Evolutionary conservation across 2,888 invertebrate species (phyloP).

Genomic region (Melieria crassipennis): DNA sequence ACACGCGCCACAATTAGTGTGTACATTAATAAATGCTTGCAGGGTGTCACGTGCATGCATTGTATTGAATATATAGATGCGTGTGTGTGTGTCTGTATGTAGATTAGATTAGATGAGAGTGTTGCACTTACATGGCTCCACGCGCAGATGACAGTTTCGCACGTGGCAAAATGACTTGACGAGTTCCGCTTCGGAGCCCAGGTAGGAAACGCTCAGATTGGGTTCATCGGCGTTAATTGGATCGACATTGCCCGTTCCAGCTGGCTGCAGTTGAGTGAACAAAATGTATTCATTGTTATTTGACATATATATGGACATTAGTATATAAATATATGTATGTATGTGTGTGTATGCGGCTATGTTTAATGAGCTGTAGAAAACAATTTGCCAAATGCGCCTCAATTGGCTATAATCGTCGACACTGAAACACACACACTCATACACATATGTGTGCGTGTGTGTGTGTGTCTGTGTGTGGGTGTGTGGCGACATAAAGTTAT

Average conservation of each 20-base stretch:
- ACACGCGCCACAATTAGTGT: background rate
- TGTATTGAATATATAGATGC: background rate
- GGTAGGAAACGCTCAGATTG: conserved; percentile 51
- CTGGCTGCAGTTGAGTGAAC: conserved; percentile 45
- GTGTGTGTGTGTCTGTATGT: no score
- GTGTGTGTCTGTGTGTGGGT: conserved; percentile 1
- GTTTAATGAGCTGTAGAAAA: conserved; percentile 2
- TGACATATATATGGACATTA: background rate
- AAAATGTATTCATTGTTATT: background rate
- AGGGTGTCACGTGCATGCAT: background rate
- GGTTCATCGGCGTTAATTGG: conserved; percentile 49
- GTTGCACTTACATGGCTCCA: conserved; percentile 56
- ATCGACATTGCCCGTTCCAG: conserved; percentile 57
- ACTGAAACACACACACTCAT: background rate
- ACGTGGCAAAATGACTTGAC: conserved; percentile 57
- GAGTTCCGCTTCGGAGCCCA: conserved; percentile 59
- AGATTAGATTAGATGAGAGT: background rate
- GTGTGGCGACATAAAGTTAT: background rate
- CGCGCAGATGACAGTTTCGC: conserved; percentile 57
- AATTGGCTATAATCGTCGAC: background rate
- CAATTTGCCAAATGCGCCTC: conserved; percentile 6
- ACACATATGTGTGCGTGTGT: background rate
- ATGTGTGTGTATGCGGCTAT: background rate
- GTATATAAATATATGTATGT: conserved; percentile 5
- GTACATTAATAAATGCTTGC: background rate